These are phyloP conservation scores for Pycnomerus fuliginosus DNA, from an alignment of 2,888 invertebrate genomes.

Conservation along the genomic window DNA sequence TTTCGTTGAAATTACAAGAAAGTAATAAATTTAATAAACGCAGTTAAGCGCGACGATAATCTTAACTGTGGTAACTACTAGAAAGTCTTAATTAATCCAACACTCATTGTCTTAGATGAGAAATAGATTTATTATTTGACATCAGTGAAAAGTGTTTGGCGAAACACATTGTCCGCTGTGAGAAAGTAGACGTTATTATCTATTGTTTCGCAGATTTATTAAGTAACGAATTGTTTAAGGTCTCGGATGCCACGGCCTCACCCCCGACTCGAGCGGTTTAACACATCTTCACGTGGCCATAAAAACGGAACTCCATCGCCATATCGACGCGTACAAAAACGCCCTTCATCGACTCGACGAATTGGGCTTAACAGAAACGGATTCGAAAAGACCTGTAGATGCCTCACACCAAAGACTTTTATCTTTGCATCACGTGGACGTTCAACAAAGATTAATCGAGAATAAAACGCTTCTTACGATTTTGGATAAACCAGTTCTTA, in stretches of 20 bases:
- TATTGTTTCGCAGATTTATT: neutral
- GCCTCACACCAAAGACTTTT: constrained; percentile 88
- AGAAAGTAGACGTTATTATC: too few species aligned
- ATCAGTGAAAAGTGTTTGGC: too few species aligned
- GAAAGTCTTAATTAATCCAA: too few species aligned
- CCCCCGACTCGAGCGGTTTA: constrained; percentile 63
- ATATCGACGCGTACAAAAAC: constrained; percentile 82
- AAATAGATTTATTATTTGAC: constrained; percentile 5
- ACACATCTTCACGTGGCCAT: constrained; percentile 81
- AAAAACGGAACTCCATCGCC: constrained; percentile 78
- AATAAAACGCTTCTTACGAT: constrained; percentile 87
- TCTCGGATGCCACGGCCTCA: constrained; percentile 83
- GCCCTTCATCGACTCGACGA: constrained; percentile 86
- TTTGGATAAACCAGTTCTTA: constrained; percentile 77
- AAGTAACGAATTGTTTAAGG: too few species aligned
- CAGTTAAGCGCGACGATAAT: neutral
- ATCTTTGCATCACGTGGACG: constrained; percentile 79
- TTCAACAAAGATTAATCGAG: constrained; percentile 87
- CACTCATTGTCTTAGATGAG: too few species aligned
- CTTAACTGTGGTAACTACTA: neutral
- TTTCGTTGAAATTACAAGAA: too few species aligned
- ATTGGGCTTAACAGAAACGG: constrained; percentile 59
- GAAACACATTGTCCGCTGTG: too few species aligned
- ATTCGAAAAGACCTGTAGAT: constrained; percentile 65
- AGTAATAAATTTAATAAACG: too few species aligned